Base-by-base conservation (phyloP, 1,140 invertebrate genomes). In the Pseudomyrmex cubaensis region DNA sequence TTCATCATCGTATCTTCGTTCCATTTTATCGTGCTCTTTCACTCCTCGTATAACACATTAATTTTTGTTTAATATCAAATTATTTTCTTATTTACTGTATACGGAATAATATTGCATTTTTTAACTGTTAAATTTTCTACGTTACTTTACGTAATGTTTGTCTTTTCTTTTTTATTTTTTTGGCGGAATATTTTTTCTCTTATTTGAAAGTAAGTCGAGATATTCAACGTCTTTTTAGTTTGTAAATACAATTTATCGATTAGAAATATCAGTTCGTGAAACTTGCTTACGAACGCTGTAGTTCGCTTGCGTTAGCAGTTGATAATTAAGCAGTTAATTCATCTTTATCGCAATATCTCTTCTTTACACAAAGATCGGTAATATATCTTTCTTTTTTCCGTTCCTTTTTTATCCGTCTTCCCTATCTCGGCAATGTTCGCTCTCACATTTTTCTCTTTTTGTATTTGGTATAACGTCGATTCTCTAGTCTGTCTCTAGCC, bases 401-500 rank as follows among this genome's bases (percentile, higher is more conserved):
- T 67, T 64, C 10, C 17, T 86, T 13, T 70, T 72, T 15, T 66
- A 74, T 78, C 66, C 62, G 13, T 64, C 61, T 64, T 50, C 48
- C 22, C 15, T 62, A 63, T 75, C 61, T 35, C 75, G 22, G 15
- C 85, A 76, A 44, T 87, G 84, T 80, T 70, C 56, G 63, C 22
- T 66, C 4, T 35, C 25, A 84, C 82, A 64, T 86, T 85, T 82
- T 85, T 75, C 85, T 87, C 62, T 83, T 75, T 80, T 84, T 85
- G 75, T 86, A 66, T 75, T 82, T 67, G 5, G 35, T 20, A 35
- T 35, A 62, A 52, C 50, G 59, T 83, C 83, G 86, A 64, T 90
- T 91, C 86, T 89, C 88, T 85, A 77, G 22, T 70, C 76, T 84
- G 80, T 85, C 83, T 89, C 25, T 87, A 90, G 90, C 90, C 85